Base-by-base conservation (phyloP, 2,797 vertebrate genomes). In the Chiroxiphia lanceolata region DNA sequence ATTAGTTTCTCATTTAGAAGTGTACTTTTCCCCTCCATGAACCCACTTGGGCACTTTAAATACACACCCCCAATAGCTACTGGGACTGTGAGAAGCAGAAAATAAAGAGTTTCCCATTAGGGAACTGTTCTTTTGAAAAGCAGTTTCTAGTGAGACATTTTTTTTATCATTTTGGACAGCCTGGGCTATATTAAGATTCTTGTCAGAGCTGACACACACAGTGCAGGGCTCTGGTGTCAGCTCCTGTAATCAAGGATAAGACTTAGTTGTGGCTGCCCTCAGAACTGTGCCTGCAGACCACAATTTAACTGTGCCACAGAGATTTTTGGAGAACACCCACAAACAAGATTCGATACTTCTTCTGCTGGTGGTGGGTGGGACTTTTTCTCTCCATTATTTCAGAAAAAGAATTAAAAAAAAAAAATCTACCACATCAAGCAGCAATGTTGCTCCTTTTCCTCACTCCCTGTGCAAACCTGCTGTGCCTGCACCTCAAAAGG, bases 11-110 rank as follows among this genome's bases (percentile, higher is more conserved):
- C 25, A 10, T 65, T 63, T 44, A 74, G 22, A 93, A 87, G 13
- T 14, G 42, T 36, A 90, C 64, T 74, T 56, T 63, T 61, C 59
- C 36, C 57, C 38, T 61, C 22, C 12, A 0, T 11, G 22, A 90
- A 84, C 40, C 74, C 77, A 31, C 50, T 59, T 9, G 15, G 40
- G 64, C 47, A 78, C n/a, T 84, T 92, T 33, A 88, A 56, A 92
- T 29, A 89, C 85, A 90, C 89, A 81, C 54, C 79, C 93, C 94
- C 93, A 95, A 91, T 29, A 95, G 94, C 92, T 90, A 92, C 93
- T 80, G 78, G 96, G 95, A 95, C 94, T 87, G 94, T 93, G 90
- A 97, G 96, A 97, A 97, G 95, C 96, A 96, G 96, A 96, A 97
- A 96, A 96, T 33, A 80, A 80, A 80, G 68, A 29, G 42, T 95